Evolutionary conservation across 2,797 vertebrate species (phyloP), one percentile per base, ranked within the genome.

Genomic region (Neoniphon sammara): DNA sequence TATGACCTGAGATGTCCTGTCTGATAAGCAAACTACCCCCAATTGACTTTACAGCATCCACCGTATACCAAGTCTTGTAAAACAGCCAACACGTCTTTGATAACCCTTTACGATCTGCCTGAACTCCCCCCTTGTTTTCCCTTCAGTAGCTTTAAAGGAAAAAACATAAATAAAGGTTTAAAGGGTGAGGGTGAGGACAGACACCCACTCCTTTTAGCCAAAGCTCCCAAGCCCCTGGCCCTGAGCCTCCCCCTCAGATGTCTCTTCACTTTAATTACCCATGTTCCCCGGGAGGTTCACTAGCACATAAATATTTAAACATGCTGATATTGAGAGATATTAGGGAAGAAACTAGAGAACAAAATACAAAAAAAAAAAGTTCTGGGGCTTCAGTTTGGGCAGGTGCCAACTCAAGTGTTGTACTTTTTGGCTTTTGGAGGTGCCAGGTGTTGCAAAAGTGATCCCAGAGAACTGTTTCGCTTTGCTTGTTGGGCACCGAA

Each of bases 291-390:
- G 2, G 52, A 84, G 70, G 2, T 21, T 67, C 65, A 27, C 62
- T 0, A 47, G 23, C 2, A 9, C 73, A 66, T 86, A 12, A 62
- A 90, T 90, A 85, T 87, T 86, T 86, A 75, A 87, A 75, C 53
- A 67, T 62, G 66, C 75, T 78, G 72, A 77, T 82, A 82, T 74
- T 81, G 65, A 79, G 72, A 57, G 66, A 74, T 69, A 66, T 77
- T 75, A 76, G 59, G 15, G 36, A 62, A 27, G 25, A 27, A 27
- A 27, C 25, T 27, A 27, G 25, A 27, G 25, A 27, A 27, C 25
- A 27, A 27, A 27, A 27, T 27, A 27, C 25, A 27, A 63, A 27
- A 52, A 42, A 39, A 52, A 14, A 50, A 68, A 58, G n/a, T 67
- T 44, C 15, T 55, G 63, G 27, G 57, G 23, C 12, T 66, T 8